Evolutionary conservation across 2,113 vertebrate genomes (phyloP).

Genomic region (Pluvialis apricaria): DNA sequence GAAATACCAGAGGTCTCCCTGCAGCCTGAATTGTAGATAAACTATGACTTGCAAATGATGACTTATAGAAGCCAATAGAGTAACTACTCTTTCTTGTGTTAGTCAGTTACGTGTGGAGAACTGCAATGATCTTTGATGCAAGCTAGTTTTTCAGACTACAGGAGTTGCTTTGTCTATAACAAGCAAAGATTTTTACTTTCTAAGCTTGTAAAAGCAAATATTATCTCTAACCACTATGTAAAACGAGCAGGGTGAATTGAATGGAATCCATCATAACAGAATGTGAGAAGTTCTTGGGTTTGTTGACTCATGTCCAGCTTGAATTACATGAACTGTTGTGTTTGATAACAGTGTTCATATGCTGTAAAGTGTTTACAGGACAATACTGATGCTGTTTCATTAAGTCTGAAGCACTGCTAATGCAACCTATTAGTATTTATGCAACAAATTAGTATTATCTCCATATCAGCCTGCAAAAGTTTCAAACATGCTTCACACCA

Average conservation of each 20-base stretch:
- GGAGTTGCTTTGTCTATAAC: background rate
- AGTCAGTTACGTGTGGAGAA: background rate
- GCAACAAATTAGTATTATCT: background rate
- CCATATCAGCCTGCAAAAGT: background rate
- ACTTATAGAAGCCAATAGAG: background rate
- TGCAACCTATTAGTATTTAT: background rate
- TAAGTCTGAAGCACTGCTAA: background rate
- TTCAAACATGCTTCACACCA: background rate
- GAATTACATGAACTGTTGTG: background rate
- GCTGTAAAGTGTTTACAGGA: background rate
- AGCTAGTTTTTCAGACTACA: background rate
- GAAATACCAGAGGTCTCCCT: background rate
- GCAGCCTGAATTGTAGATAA: background rate
- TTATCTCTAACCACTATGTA: background rate
- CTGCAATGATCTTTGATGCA: background rate
- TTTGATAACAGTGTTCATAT: background rate
- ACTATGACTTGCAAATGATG: background rate
- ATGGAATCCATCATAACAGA: background rate
- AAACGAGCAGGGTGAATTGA: background rate
- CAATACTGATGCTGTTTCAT: background rate
- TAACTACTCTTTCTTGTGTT: background rate
- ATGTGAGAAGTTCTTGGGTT: background rate
- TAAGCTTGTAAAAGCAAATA: background rate
- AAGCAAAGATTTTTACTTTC: background rate
- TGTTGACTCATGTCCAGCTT: background rate